Evolutionary conservation across 92 coral and sea anemone genomes (phyloP).

Genomic region (Porites evermanni): DNA sequence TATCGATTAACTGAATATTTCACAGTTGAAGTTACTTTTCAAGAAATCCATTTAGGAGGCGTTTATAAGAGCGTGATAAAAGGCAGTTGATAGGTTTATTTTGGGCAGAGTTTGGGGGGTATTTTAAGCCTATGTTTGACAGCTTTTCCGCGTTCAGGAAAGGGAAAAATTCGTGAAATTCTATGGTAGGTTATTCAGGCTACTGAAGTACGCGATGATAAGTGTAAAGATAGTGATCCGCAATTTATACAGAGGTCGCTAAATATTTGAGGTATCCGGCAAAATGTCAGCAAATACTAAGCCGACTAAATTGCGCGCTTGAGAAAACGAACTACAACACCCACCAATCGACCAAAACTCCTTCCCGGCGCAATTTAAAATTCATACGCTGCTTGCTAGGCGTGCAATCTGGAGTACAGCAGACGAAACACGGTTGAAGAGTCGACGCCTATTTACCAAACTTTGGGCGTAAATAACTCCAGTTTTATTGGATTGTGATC

Average conservation of each 20-base stretch:
- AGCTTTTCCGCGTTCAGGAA: slow-evolving; percentile 38
- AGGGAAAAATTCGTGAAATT: slow-evolving; percentile 29
- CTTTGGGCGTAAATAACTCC: slow-evolving; percentile 29
- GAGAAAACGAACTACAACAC: neutral
- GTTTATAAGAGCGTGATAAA: slow-evolving; percentile 11
- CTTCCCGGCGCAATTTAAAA: neutral
- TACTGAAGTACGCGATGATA: slow-evolving; percentile 24
- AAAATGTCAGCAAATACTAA: slow-evolving; percentile 14
- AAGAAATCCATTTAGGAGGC: neutral
- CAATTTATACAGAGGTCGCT: slow-evolving; percentile 26
- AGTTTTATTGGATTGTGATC: slow-evolving; percentile 41
- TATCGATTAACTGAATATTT: slow-evolving; percentile 25
- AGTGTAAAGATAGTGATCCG: slow-evolving; percentile 22
- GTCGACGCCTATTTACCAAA: neutral
- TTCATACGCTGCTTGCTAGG: neutral
- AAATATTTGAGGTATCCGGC: slow-evolving; percentile 34
- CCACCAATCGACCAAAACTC: neutral
- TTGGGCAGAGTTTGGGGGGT: neutral
- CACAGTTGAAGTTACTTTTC: neutral
- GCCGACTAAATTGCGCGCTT: neutral
- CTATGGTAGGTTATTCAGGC: slow-evolving; percentile 26
- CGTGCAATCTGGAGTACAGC: neutral
- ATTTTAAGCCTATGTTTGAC: slow-evolving; percentile 15
- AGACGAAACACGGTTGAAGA: neutral
- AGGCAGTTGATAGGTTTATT: slow-evolving; percentile 10